phyloP scores from a whole-genome alignment of 2,888 invertebrate genomes.

The Xanthia icteritia region DNA sequence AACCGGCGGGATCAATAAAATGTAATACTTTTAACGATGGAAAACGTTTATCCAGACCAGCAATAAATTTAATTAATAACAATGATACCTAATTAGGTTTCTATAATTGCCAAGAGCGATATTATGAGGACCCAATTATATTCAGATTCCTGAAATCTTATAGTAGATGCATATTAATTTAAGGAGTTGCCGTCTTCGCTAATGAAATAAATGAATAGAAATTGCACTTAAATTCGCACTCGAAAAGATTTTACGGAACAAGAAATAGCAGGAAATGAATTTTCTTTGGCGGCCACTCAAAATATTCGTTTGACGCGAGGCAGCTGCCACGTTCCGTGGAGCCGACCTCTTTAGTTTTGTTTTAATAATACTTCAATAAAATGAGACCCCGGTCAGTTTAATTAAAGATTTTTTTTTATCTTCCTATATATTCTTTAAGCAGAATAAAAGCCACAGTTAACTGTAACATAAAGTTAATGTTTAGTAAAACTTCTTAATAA shows the following conservation, averaged over 20 bases:
- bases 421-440: neutral
- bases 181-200: slow-evolving; percentile 16
- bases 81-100: slow-evolving; percentile 53
- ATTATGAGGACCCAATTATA: slow-evolving; percentile 42
- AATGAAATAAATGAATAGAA: slow-evolving; percentile 68
- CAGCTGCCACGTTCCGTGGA: slow-evolving; percentile 59
- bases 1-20: slow-evolving; percentile 54
- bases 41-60: slow-evolving; percentile 53
- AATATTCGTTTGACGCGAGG: slow-evolving; percentile 70
- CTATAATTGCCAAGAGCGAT: slow-evolving; percentile 8
- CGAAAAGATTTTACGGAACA: slow-evolving; percentile 70
- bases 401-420: slow-evolving; percentile 27
- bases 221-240: slow-evolving; percentile 62
- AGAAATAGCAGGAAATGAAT: slow-evolving; percentile 76
- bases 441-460: neutral
- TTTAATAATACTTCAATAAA: slow-evolving; percentile 67
- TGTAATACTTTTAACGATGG: slow-evolving; percentile 56
- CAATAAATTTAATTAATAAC: slow-evolving; percentile 65
- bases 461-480: neutral
- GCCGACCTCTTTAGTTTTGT: slow-evolving; percentile 69
- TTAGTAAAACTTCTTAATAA: neutral
- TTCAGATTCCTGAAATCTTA: slow-evolving; percentile 13
- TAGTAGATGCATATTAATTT: slow-evolving; percentile 32
- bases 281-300: slow-evolving; percentile 73
- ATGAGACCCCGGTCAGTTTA: slow-evolving; percentile 45